Evolutionary conservation across 2,797 vertebrate species (phyloP).

Genomic region (Fistularia tabacaria): DNA sequence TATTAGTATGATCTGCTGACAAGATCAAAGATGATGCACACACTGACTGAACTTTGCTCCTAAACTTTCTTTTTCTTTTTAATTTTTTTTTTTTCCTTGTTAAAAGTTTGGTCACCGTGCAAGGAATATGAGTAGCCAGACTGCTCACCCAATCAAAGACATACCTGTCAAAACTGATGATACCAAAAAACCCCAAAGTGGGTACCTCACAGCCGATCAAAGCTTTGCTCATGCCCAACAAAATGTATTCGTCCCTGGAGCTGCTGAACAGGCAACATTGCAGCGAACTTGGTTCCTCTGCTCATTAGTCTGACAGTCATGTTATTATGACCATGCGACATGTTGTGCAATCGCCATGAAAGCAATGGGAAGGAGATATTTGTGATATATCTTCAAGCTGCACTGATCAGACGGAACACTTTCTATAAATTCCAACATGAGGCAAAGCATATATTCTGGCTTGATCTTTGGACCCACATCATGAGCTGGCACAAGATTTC

Average conservation of each 20-base stretch:
- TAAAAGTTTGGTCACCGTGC: slow-evolving; percentile 28
- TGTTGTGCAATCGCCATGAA: too few species aligned
- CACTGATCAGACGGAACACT: too few species aligned
- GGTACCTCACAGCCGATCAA: slow-evolving; percentile 38
- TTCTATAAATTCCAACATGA: too few species aligned
- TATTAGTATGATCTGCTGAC: slow-evolving; percentile 36
- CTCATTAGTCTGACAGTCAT: too few species aligned
- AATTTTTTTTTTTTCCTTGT: slow-evolving; percentile 4
- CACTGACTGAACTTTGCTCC: slow-evolving; percentile 37
- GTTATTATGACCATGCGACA: too few species aligned
- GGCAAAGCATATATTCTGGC: too few species aligned
- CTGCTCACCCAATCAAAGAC: slow-evolving; percentile 37
- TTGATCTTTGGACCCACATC: too few species aligned
- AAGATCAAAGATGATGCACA: slow-evolving; percentile 46
- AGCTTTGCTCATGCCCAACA: slow-evolving; percentile 16
- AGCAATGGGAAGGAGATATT: too few species aligned
- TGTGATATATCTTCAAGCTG: too few species aligned
- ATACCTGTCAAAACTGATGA: slow-evolving; percentile 37
- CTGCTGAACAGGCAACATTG: too few species aligned
- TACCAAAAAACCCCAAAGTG: slow-evolving; percentile 33
- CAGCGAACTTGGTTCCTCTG: too few species aligned
- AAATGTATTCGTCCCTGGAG: not conserved
- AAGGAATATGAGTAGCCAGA: slow-evolving; percentile 22
- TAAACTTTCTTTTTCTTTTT: slow-evolving; percentile 16
- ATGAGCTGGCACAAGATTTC: too few species aligned